Evolutionary conservation across 2,888 invertebrate genomes (phyloP).

Genomic region (Pandemis heparana): DNA sequence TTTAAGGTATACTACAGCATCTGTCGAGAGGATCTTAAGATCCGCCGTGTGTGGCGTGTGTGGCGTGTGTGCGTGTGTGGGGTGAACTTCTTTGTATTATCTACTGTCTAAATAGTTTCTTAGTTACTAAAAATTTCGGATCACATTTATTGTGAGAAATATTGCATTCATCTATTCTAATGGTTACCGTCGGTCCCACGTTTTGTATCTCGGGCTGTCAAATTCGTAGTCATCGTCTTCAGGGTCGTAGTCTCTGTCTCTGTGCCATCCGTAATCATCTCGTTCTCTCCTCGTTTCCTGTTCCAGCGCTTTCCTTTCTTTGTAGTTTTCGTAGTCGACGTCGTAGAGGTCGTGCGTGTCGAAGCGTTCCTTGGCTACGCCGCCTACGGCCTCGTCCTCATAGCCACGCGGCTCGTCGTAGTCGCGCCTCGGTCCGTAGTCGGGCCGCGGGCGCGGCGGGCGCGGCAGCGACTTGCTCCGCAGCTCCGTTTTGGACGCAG

Average conservation of each 20-base stretch:
- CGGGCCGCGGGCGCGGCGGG: constrained; percentile 65
- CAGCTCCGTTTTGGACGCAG: constrained; percentile 60
- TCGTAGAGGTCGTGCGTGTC: constrained; percentile 79
- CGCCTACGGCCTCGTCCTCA: constrained; percentile 57
- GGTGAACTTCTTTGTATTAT: too few species aligned
- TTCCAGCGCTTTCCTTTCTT: constrained; percentile 75
- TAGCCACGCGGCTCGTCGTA: constrained; percentile 64
- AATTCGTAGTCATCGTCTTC: constrained; percentile 78
- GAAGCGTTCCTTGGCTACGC: constrained; percentile 66
- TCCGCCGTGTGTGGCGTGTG: too few species aligned
- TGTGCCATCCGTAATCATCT: constrained; percentile 54
- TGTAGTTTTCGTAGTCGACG: constrained; percentile 80
- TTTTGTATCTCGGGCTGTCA: constrained; percentile 62
- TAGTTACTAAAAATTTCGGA: too few species aligned
- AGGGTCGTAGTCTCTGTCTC: constrained; percentile 75
- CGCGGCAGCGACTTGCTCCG: constrained; percentile 78
- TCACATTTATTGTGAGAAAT: too few species aligned
- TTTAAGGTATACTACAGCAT: too few species aligned
- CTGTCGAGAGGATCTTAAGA: too few species aligned
- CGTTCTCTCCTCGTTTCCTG: constrained; percentile 57
- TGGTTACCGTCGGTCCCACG: constrained; percentile 59
- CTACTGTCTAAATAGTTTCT: too few species aligned
- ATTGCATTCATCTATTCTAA: too few species aligned
- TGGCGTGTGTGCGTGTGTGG: too few species aligned
- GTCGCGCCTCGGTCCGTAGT: constrained; percentile 68